Evolutionary conservation across 1,140 invertebrate genomes (phyloP).

Genomic region (Drosophila nigromelanica): DNA sequence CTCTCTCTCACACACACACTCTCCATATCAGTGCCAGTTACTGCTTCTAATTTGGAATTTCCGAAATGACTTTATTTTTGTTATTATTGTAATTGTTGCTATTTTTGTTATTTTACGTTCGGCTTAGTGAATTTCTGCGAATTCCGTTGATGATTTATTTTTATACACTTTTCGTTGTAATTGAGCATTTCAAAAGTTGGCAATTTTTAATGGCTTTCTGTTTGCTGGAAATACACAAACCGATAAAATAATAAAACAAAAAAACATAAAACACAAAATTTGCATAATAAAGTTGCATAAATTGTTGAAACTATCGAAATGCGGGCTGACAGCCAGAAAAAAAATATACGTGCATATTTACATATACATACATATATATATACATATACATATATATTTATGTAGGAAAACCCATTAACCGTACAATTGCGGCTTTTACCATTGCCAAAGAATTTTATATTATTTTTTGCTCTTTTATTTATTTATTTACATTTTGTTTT

Average conservation of each 20-base stretch:
- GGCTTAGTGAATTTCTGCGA: conserved; percentile 35
- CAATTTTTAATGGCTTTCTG: conserved; percentile 30
- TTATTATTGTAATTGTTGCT: conserved; percentile 10
- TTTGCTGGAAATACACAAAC: conserved; percentile 21
- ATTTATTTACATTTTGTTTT: neutral
- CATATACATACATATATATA: no score
- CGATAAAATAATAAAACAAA: conserved; percentile 1
- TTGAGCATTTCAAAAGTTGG: conserved; percentile 35
- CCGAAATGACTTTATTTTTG: conserved; percentile 25
- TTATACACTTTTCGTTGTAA: conserved; percentile 43
- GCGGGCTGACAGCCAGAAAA: neutral
- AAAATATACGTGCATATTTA: neutral
- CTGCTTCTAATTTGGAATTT: conserved; percentile 21
- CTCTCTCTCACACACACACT: neutral
- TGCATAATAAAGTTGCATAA: conserved; percentile 22
- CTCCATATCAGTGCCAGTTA: conserved; percentile 11
- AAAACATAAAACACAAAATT: conserved; percentile 7
- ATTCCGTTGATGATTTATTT: conserved; percentile 42
- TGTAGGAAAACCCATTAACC: neutral
- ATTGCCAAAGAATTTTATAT: conserved; percentile 13
- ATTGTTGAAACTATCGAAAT: conserved; percentile 3
- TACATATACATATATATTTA: neutral
- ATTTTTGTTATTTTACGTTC: conserved; percentile 1
- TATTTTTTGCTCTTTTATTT: conserved; percentile 1
- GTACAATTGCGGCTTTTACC: conserved; percentile 6